phyloP scores from a whole-genome alignment of 2,113 vertebrate genomes.

The Tenrec ecaudatus region DNA sequence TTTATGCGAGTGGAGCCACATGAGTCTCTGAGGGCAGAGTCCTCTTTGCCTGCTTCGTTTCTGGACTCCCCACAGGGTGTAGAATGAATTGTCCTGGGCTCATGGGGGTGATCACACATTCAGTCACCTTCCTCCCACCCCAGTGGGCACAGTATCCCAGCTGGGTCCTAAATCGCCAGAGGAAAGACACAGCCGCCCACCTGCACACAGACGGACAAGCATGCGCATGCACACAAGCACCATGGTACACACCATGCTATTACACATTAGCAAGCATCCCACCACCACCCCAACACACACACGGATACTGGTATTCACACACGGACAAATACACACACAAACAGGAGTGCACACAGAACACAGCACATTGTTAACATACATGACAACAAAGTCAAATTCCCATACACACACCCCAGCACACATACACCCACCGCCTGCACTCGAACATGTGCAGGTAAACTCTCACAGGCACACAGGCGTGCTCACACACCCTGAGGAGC shows the following conservation, averaged over 20 bases:
- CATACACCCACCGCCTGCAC: background rate
- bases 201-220: background rate
- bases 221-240: background rate
- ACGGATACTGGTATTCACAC: background rate
- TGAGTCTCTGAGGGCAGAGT: constrained; percentile 55
- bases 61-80: constrained; percentile 39
- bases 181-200: constrained; percentile 26
- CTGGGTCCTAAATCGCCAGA: constrained; percentile 8
- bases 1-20: constrained; percentile 52
- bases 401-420: background rate
- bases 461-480: background rate
- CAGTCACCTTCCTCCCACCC: background rate
- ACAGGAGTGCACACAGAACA: background rate
- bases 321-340: background rate
- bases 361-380: constrained; percentile 32
- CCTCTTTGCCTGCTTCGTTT: constrained; percentile 63
- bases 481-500: background rate
- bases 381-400: background rate
- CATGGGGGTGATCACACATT: constrained; percentile 27
- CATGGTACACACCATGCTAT: background rate
- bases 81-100: constrained; percentile 60
- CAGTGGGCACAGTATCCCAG: constrained; percentile 27
- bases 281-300: constrained; percentile 31
- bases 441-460: background rate
- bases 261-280: constrained; percentile 19